phyloP scores from a whole-genome alignment of 2,113 vertebrate species.

The Crotalus helleri region DNA sequence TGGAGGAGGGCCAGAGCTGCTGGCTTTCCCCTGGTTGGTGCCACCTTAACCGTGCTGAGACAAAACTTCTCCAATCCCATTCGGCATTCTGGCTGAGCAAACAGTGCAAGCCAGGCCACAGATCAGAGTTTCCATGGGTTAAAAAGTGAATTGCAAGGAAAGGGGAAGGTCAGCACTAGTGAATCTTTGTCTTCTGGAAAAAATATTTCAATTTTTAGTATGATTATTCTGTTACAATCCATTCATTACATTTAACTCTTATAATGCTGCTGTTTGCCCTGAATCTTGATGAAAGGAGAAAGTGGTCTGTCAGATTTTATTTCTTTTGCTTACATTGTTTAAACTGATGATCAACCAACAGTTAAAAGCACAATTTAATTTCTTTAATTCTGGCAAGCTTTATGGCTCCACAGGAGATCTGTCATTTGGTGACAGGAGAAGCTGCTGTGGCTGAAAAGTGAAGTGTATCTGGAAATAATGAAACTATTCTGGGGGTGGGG shows the following conservation, averaged over 20 bases:
- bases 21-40: not conserved
- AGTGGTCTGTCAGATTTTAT: not conserved
- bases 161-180: not conserved
- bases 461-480: not conserved
- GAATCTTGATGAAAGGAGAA: not conserved
- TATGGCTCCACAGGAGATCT: not conserved
- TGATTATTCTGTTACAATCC: not conserved
- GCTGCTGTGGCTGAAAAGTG: not conserved
- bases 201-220: not conserved
- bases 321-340: too few species aligned
- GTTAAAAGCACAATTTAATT: not conserved
- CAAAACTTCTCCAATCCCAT: not conserved
- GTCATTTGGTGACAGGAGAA: not conserved
- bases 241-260: not conserved
- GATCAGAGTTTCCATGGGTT: not conserved
- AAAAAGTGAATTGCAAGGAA: not conserved
- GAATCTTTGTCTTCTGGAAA: not conserved
- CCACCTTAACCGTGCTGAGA: not conserved
- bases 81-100: not conserved
- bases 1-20: not conserved
- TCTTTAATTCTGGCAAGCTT: not conserved
- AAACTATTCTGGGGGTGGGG: not conserved
- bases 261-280: not conserved
- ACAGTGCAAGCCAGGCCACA: not conserved
- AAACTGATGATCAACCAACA: not conserved